Evolutionary conservation across 1,140 invertebrate genomes (phyloP).

Genomic region (Magallana gigas): DNA sequence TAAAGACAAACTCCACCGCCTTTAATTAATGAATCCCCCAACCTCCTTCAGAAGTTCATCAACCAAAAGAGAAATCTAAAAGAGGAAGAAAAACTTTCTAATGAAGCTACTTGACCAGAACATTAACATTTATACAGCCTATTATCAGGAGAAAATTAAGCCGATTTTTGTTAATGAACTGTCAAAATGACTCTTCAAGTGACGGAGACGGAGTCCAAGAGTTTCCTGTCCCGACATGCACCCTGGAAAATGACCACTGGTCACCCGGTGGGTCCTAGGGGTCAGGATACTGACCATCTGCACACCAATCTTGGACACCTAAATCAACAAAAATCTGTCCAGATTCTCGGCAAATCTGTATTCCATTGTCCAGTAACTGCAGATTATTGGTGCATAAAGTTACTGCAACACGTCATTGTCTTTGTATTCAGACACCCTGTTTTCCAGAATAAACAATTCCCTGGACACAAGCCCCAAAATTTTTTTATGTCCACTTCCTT

Average conservation of each 20-base stretch:
- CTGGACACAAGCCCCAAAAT: too few species aligned
- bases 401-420: neutral
- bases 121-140: constrained; percentile 36
- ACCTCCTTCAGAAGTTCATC: constrained; percentile 26
- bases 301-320: constrained; percentile 10
- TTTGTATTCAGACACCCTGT: neutral
- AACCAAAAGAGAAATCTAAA: constrained; percentile 8
- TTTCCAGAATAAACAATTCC: neutral
- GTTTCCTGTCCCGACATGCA: neutral
- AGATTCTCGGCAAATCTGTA: neutral
- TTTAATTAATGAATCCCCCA: constrained; percentile 1
- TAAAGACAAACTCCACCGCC: neutral
- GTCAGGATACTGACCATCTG: constrained; percentile 34
- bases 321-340: constrained; percentile 33
- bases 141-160: constrained; percentile 36
- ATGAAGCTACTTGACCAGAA: constrained; percentile 33
- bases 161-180: constrained; percentile 29
- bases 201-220: neutral
- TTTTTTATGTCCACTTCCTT: too few species aligned
- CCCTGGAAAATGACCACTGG: constrained; percentile 23
- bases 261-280: neutral
- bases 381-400: neutral
- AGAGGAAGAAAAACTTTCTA: constrained; percentile 6
- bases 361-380: constrained; percentile 13
- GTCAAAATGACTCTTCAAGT: constrained; percentile 11